Base-by-base conservation (phyloP, 2,888 invertebrate species). In the Chrysotoxum bicinctum region DNA sequence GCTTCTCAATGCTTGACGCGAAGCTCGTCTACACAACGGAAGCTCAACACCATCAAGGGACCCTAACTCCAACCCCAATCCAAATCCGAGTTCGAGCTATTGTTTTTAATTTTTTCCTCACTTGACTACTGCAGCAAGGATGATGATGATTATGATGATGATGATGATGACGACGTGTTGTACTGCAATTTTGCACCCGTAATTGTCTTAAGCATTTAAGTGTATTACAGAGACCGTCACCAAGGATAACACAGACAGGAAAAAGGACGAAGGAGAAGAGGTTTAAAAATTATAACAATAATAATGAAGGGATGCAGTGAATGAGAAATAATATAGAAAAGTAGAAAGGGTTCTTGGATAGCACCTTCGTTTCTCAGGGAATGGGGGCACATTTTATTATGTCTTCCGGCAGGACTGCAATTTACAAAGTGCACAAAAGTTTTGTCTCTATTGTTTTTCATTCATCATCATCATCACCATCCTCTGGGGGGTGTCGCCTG, bases 351-450 rank as follows among this genome's bases (percentile, higher is more conserved):
- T 66, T 45, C 64, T 48, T 16, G 26, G 37, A 21, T 66, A 72
- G 43, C 69, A 75, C 77, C 72, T 72, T 73, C 37, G 52, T 69
- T 74, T 50, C 2, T 23, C 3, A 30, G 35, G 50, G 50, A 30
- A 35, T 23, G 48, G 50, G 76, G 72, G 43, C 32, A 56, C 76
- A 75, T 82, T 80, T 85, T 87, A 85, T 85, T 79, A 76, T 82
- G 66, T 87, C 87, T 87, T 82, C 87, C 87, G 87, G 79, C 84
- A 87, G 85, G 78, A 87, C 84, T 83, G 87, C 87, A 85, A 79
- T 87, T 87, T 87, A 62, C 73, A 82, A 82, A 87, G 87, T 87
- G 87, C 87, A 84, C 80, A 85, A 87, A 81, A 85, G 72, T 86
- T 78, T 70, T 86, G 74, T 66, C 70, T 79, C 74, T 72, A 87